These are phyloP conservation scores for Donacobius atricapilla DNA, from an alignment of 2,113 vertebrate genomes.

Conservation along the genomic window DNA sequence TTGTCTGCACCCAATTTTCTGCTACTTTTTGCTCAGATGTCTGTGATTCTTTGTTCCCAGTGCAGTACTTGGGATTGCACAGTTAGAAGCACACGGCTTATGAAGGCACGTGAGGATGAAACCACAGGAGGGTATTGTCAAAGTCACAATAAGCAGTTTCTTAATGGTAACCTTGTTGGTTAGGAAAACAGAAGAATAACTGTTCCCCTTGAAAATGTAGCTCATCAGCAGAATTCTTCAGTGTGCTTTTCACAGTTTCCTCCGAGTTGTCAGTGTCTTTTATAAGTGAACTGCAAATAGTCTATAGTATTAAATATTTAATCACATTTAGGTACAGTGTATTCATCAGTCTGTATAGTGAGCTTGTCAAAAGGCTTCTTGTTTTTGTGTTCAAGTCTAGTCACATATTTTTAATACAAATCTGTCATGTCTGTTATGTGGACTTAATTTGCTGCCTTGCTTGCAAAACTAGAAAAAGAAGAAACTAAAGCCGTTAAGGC, in stretches of 20 bases:
- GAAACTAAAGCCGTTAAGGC: neutral
- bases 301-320: slow-evolving; percentile 65
- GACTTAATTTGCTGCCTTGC: slow-evolving; percentile 38
- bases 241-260: slow-evolving; percentile 36
- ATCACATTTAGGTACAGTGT: slow-evolving; percentile 41
- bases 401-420: slow-evolving; percentile 40
- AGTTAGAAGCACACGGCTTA: neutral
- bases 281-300: slow-evolving; percentile 41
- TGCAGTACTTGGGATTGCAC: slow-evolving; percentile 15
- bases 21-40: neutral
- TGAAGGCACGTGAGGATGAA: slow-evolving; percentile 35
- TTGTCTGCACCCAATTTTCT: slow-evolving; percentile 11
- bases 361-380: slow-evolving; percentile 33
- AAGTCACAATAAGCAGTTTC: slow-evolving; percentile 31
- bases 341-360: slow-evolving; percentile 29
- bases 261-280: slow-evolving; percentile 22
- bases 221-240: slow-evolving; percentile 56
- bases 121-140: neutral
- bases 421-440: slow-evolving; percentile 20
- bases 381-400: slow-evolving; percentile 22
- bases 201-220: slow-evolving; percentile 31
- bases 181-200: slow-evolving; percentile 4
- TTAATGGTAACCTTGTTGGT: slow-evolving; percentile 18
- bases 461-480: slow-evolving; percentile 15
- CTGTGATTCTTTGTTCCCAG: slow-evolving; percentile 22